Percentiles rank a stretch among this genome's conserved stretches.
phyloP scores from a whole-genome alignment of 1,140 invertebrate genomes.

The Drosophila navojoa region DNA sequence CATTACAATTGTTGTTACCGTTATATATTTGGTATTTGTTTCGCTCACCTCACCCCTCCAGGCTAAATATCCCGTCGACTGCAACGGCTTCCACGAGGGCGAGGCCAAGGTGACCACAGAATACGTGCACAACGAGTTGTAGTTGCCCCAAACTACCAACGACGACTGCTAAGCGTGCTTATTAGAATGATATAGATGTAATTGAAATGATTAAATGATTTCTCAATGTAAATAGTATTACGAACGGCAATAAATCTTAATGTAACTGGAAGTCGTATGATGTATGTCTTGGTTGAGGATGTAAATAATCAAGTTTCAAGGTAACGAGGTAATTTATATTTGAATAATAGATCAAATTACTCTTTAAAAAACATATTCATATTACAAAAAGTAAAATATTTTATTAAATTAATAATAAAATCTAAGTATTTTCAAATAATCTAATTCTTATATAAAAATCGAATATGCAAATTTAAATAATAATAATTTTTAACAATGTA shows the following conservation, averaged over 20 bases:
- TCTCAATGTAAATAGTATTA: constrained; percentile 76
- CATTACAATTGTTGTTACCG: neutral
- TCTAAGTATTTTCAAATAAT: no score
- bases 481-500: no score
- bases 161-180: constrained; percentile 40
- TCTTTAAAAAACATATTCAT: no score
- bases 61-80: constrained; percentile 89
- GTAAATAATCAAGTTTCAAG: no score
- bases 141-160: constrained; percentile 45
- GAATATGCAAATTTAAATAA: no score
- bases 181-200: constrained; percentile 66
- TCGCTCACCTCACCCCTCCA: constrained; percentile 77
- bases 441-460: no score
- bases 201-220: constrained; percentile 59
- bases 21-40: constrained; percentile 38
- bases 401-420: no score
- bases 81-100: constrained; percentile 90
- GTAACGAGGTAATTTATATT: no score
- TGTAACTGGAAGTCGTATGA: constrained; percentile 42
- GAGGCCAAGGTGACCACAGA: constrained; percentile 92
- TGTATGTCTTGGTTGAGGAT: no score
- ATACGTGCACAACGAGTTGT: constrained; percentile 91
- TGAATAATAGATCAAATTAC: no score
- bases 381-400: no score
- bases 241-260: constrained; percentile 74